Base-by-base conservation (phyloP, 2,113 vertebrate species). In the Climacteris rufus region DNA sequence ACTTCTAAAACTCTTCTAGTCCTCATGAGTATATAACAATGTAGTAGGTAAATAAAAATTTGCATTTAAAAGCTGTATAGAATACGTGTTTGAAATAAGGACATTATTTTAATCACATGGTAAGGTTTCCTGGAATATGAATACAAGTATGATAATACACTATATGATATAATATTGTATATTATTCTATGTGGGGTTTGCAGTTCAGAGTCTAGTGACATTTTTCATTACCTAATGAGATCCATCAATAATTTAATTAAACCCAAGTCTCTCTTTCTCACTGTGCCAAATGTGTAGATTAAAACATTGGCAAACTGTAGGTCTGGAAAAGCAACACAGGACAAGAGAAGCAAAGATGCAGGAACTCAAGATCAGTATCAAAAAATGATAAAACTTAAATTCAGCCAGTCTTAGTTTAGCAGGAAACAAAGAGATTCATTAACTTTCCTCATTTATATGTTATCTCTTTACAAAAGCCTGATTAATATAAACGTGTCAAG, bases 401-500 rank as follows among this genome's bases (percentile, higher is more conserved):
- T 90, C 25, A 82, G 8, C 19, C 25, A 77, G 15, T 1, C 33
- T 70, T 56, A 31, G 23, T 82, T 69, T 20, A 78, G 8, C 33
- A 82, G 19, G 16, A 77, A 70, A 85, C 3, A 64, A 52, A 76
- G 59, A 35, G 13, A 27, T 12, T 80, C 15, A 72, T 54, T 81
- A 65, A 47, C 33, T 69, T 56, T 39, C 6, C 7, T 68, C 24
- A 45, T 45, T 72, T 76, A 71, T 54, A 31, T 4, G 7, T 20
- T 40, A 21, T 24, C 16, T 57, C 35, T 89, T 71, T 59, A 37
- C 25, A 83, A 66, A 91, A 50, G 8, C 24, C 6, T 37, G 49
- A 35, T 40, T 69, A 50, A 69, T 4, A 76, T 57, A 22, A 70
- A 80, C 0, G 0, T 21, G 6, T n/a, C 16, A 7, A 70, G 47